phyloP scores from a whole-genome alignment of 2,888 invertebrate species.

The Andrena haemorrhoa region DNA sequence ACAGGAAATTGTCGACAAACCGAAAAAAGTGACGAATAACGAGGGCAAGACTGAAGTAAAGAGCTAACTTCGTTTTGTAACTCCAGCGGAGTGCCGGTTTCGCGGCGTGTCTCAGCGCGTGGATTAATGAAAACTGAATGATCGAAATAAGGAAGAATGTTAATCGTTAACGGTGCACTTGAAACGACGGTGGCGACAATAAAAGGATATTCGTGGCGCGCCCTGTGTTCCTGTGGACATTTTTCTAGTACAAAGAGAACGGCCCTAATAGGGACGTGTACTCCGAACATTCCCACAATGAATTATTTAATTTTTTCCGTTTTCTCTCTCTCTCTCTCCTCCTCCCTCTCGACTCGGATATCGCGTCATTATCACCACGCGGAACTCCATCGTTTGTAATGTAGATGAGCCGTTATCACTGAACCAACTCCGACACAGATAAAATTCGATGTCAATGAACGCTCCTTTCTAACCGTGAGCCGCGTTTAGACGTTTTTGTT shows the following conservation, averaged over 20 bases:
- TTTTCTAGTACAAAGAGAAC: constrained; percentile 32
- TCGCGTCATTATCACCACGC: constrained; percentile 42
- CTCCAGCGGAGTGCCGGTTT: neutral
- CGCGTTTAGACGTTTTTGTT: constrained; percentile 42
- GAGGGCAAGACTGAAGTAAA: neutral
- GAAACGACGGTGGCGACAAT: constrained; percentile 17
- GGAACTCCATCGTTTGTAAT: constrained; percentile 55
- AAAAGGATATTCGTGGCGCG: constrained; percentile 25
- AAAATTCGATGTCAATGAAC: constrained; percentile 70
- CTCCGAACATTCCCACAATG: neutral
- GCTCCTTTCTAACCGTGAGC: constrained; percentile 45
- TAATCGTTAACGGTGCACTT: constrained; percentile 50
- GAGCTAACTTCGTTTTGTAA: neutral
- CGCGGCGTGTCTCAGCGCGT: neutral
- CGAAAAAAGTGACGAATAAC: neutral
- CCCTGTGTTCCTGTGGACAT: neutral
- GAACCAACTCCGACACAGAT: constrained; percentile 62
- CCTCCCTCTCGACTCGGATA: neutral
- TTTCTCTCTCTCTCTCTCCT: neutral
- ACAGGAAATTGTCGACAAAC: no score
- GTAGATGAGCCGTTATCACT: constrained; percentile 63
- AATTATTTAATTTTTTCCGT: constrained; percentile 52
- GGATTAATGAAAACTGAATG: constrained; percentile 28
- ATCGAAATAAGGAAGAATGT: constrained; percentile 26
- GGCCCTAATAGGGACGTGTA: neutral